A percentile compares a stretch with the other conserved stretches of the same genome.
Evolutionary conservation across 2,888 invertebrate species (phyloP).

Genomic region (Luperina nickerlii): DNA sequence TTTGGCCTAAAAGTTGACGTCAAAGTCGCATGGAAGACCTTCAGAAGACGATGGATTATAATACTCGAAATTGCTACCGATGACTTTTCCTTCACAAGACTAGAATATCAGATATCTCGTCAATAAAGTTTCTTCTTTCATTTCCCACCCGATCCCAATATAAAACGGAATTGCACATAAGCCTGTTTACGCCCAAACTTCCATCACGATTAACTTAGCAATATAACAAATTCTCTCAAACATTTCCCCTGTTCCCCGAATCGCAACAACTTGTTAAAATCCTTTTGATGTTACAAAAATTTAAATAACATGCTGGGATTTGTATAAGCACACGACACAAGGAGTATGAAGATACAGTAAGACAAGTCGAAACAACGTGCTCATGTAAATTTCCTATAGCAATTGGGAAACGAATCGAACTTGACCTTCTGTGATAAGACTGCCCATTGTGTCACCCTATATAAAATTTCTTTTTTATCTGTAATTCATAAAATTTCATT

Average conservation of each 20-base stretch:
- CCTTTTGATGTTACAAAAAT: conserved; percentile 34
- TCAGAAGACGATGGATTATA: too few relatives aligned
- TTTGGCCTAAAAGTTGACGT: neutral
- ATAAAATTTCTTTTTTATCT: too few relatives aligned
- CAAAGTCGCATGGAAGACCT: neutral
- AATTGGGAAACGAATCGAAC: neutral
- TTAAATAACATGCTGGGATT: conserved; percentile 27
- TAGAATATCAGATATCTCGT: neutral
- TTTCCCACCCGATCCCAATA: neutral
- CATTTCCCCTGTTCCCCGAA: conserved; percentile 19
- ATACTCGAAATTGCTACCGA: neutral
- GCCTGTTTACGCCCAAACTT: neutral
- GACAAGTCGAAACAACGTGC: neutral
- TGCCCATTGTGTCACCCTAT: neutral
- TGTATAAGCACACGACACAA: conserved; percentile 20
- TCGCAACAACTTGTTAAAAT: conserved; percentile 34
- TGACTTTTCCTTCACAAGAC: neutral
- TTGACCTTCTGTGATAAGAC: neutral
- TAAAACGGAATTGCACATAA: conserved; percentile 14
- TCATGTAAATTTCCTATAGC: neutral
- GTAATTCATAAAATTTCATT: neutral
- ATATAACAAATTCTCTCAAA: conserved; percentile 27
- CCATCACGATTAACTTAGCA: conserved; percentile 23
- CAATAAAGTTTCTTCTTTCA: neutral
- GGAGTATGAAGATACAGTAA: neutral